Evolutionary conservation across 1,140 invertebrate species (phyloP), one percentile per base, ranked within the genome.

Genomic region (Anastrepha ludens): DNA sequence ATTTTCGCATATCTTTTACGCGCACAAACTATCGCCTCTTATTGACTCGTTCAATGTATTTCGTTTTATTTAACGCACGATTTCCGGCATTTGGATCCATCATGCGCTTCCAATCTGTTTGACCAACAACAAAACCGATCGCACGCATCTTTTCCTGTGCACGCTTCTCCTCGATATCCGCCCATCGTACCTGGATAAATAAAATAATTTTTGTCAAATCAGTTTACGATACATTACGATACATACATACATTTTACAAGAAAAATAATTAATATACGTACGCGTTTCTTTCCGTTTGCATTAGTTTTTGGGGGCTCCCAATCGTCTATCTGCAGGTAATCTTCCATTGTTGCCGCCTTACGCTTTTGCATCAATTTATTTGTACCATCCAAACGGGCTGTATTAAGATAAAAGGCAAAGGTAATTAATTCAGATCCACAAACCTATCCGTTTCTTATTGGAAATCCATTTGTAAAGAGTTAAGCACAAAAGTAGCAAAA

Each of bases 101-200:
- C 96, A 99, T 98, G 90, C 97, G 95, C 87, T 97, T 95, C 98
- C 98, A 99, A 93, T 99, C 97, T 0, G 97, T 98, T 89, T 98
- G 97, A 4, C 98, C 98, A 67, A 99, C 97, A 59, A 99, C 97
- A 94, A 99, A 99, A 17, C 98, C 98, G 85, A 99, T 96, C 15
- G 97, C 97, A 44, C 98, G 95, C 95, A 98, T 97, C 94, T 98
- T 97, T 91, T 97, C 96, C 94, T 98, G 98, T 89, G 97, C 94
- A 89, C 97, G 97, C 90, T 96, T 95, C 94, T 99, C 98, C 94
- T 99, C 98, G 90, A 99, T 95, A 94, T 99, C 98, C n/a, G 98
- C 98, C 98, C 98, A 99, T 87, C 98, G 96, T 88, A 99, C 98
- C 98, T 99, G 93, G 89, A 92, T 7, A 39, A 47, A 78, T 78